Evolutionary conservation across 2,113 vertebrate species (phyloP).

Genomic region (Origma solitaria): DNA sequence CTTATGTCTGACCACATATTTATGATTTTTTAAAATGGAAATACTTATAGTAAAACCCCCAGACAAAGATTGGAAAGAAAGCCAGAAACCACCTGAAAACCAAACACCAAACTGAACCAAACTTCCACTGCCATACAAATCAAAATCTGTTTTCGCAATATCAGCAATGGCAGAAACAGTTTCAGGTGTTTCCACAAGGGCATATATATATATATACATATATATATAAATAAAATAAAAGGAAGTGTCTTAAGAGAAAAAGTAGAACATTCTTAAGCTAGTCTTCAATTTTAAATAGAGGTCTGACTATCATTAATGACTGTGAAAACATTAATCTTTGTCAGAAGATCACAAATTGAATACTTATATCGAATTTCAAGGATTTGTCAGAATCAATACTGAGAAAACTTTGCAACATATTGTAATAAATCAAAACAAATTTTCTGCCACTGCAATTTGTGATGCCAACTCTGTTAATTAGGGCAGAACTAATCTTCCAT

Average conservation of each 20-base stretch:
- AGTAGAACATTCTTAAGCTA: background rate
- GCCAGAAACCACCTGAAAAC: background rate
- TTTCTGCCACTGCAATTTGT: background rate
- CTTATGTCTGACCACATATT: background rate
- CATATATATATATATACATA: background rate
- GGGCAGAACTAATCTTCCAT: background rate
- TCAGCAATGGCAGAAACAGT: background rate
- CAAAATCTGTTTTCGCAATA: background rate
- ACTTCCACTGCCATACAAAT: background rate
- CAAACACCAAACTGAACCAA: background rate
- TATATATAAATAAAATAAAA: background rate
- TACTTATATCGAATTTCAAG: background rate
- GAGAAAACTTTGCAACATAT: background rate
- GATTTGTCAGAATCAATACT: background rate
- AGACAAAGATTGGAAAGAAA: background rate
- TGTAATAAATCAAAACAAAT: background rate
- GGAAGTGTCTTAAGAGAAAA: background rate
- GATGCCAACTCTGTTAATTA: background rate
- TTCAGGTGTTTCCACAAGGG: background rate
- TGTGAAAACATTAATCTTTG: background rate
- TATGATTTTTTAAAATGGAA: conserved; percentile 7
- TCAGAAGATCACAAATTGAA: background rate
- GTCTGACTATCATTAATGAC: background rate
- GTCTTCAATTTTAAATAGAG: background rate
- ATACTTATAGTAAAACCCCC: background rate